Conservation (phyloP, 2,113 vertebrate genomes). For the Diphyllodes magnificus region DNA sequence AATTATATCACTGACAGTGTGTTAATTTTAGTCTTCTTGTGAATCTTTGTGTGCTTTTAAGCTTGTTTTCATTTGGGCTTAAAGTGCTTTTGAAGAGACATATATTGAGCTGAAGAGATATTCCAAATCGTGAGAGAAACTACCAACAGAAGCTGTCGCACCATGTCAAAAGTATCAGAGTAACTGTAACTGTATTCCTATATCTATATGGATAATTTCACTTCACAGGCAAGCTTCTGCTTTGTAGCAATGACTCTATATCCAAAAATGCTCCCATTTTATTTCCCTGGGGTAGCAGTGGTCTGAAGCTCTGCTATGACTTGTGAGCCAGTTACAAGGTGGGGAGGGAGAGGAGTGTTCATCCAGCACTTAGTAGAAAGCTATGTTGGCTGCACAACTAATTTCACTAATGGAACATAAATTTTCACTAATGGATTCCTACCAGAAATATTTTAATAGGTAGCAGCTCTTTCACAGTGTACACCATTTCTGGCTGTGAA, state of each 20-base stretch:
- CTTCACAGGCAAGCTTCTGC: not conserved
- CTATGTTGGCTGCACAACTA: not conserved
- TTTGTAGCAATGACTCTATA: not conserved
- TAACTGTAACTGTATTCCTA: not conserved
- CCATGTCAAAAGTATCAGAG: not conserved
- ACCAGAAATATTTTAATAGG: not conserved
- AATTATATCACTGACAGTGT: not conserved
- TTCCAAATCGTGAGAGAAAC: not conserved
- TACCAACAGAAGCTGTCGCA: not conserved
- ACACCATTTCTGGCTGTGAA: not conserved
- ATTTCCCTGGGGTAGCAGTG: not conserved
- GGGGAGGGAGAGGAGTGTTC: not conserved
- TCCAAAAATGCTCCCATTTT: not conserved
- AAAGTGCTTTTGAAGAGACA: not conserved
- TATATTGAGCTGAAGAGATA: not conserved
- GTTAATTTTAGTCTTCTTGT: not conserved
- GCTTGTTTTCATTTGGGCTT: not conserved
- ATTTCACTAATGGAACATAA: conserved; percentile 19
- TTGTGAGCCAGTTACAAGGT: not conserved
- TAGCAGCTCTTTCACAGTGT: not conserved
- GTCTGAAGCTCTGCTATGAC: not conserved
- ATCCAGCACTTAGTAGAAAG: not conserved
- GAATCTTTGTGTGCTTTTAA: not conserved
- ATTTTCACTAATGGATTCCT: conserved; percentile 8
- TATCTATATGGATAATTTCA: not conserved